Percentiles rank a stretch among this genome's conserved stretches.
Conservation (phyloP, 2,797 vertebrate species). For the Lycodopsis pacificus region DNA sequence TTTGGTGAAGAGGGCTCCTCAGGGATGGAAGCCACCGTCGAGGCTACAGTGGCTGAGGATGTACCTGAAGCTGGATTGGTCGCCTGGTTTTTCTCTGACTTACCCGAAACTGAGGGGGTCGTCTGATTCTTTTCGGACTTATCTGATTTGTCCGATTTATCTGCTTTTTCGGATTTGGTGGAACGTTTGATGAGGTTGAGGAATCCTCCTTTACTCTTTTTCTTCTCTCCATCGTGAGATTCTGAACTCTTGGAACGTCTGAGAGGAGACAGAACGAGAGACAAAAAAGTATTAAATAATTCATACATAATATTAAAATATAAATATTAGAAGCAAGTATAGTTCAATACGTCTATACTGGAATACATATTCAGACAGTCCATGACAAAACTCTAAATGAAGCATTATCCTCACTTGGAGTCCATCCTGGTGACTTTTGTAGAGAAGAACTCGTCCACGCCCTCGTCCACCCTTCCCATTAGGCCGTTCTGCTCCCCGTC, state of each 20-base stretch:
- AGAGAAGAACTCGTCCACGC: conserved; percentile 97
- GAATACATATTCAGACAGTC: not conserved
- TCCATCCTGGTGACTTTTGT: conserved; percentile 96
- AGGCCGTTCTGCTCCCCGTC: conserved; percentile 97
- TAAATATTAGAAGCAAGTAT: not conserved
- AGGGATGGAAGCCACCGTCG: conserved; percentile 60
- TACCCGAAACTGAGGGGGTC: conserved; percentile 36
- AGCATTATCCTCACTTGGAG: conserved; percentile 85
- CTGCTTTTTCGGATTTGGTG: conserved; percentile 88
- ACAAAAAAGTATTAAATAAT: not conserved
- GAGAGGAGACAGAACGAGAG: conserved; percentile 1
- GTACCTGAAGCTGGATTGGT: conserved; percentile 30
- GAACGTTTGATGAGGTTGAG: conserved; percentile 95
- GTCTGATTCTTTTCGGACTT: conserved; percentile 74
- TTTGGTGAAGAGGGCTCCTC: conserved; percentile 92
- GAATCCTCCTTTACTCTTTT: conserved; percentile 92
- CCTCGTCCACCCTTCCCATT: conserved; percentile 96
- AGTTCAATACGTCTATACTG: not conserved
- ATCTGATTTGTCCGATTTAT: conserved; percentile 69
- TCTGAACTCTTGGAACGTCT: conserved; percentile 89
- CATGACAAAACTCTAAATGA: not conserved
- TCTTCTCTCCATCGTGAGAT: conserved; percentile 90
- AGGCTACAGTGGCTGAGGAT: conserved; percentile 41
- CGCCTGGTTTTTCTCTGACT: conserved; percentile 71
- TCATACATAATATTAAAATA: not conserved